Conservation (phyloP, 2,888 invertebrate genomes). For the Lymantria dispar region DNA sequence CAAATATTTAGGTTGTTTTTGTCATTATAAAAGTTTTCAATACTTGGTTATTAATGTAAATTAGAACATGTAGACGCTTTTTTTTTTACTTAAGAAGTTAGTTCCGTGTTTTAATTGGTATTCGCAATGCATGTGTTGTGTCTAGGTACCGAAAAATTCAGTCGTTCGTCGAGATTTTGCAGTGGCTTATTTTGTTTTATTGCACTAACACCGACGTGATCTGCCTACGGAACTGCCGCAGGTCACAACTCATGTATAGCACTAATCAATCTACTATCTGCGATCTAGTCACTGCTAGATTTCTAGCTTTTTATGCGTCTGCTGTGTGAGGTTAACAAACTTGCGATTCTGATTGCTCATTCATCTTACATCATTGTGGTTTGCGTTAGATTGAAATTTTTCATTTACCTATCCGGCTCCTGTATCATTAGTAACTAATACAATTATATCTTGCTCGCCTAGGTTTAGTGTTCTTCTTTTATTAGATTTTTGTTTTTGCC, state of each 20-base stretch:
- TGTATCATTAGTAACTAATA: constrained; percentile 53
- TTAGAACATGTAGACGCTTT: background rate
- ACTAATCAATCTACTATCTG: constrained; percentile 78
- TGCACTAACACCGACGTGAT: constrained; percentile 60
- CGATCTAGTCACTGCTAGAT: constrained; percentile 73
- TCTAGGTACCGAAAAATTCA: constrained; percentile 45
- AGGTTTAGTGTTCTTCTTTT: constrained; percentile 40
- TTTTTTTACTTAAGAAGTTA: constrained; percentile 6
- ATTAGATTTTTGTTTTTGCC: constrained; percentile 31
- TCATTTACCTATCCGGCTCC: constrained; percentile 54
- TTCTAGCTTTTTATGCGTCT: constrained; percentile 80
- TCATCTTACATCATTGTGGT: constrained; percentile 79
- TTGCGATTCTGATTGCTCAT: constrained; percentile 75
- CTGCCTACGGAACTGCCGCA: constrained; percentile 56
- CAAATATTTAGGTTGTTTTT: constrained; percentile 1
- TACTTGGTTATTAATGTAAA: background rate
- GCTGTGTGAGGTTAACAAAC: constrained; percentile 73
- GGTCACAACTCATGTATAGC: constrained; percentile 72
- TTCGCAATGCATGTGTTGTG: constrained; percentile 43
- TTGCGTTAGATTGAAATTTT: constrained; percentile 58
- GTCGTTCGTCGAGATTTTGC: constrained; percentile 45
- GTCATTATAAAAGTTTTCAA: background rate
- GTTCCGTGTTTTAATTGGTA: constrained; percentile 48
- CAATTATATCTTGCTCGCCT: constrained; percentile 35
- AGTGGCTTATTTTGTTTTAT: constrained; percentile 60